These are phyloP conservation scores for Neosalanx taihuensis DNA, from an alignment of 2,797 vertebrate genomes.

Conservation along the genomic window DNA sequence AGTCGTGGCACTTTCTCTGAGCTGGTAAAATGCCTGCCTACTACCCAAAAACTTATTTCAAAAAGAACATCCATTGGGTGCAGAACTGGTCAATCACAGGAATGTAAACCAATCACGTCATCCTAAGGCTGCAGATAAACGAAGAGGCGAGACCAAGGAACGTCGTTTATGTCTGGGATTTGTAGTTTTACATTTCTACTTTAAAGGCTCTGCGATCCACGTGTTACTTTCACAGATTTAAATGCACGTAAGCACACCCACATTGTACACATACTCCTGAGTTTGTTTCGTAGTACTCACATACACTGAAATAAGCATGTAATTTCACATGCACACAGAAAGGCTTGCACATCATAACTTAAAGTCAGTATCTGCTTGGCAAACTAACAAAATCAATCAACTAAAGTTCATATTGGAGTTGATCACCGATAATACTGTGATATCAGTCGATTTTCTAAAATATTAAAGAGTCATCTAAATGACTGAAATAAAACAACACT, in stretches of 20 bases:
- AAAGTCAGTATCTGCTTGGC: too few relatives aligned
- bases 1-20: conserved; percentile 85
- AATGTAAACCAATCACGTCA: conserved; percentile 32
- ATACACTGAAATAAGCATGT: neutral
- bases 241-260: conserved; percentile 2
- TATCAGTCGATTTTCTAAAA: too few relatives aligned
- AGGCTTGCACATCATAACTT: neutral
- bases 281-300: neutral
- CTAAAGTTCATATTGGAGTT: too few relatives aligned
- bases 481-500: too few relatives aligned
- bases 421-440: too few relatives aligned
- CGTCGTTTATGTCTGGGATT: neutral
- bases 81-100: conserved; percentile 30
- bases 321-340: neutral
- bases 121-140: conserved; percentile 7
- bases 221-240: neutral
- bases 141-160: conserved; percentile 3
- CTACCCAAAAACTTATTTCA: neutral
- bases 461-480: too few relatives aligned
- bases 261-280: neutral
- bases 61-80: conserved; percentile 41
- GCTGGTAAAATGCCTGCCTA: conserved; percentile 46
- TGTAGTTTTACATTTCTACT: conserved; percentile 2
- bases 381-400: too few relatives aligned
- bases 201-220: neutral